These are phyloP conservation scores for Hafferia zeledoni DNA, from an alignment of 2,797 vertebrate genomes.

Conservation along the genomic window DNA sequence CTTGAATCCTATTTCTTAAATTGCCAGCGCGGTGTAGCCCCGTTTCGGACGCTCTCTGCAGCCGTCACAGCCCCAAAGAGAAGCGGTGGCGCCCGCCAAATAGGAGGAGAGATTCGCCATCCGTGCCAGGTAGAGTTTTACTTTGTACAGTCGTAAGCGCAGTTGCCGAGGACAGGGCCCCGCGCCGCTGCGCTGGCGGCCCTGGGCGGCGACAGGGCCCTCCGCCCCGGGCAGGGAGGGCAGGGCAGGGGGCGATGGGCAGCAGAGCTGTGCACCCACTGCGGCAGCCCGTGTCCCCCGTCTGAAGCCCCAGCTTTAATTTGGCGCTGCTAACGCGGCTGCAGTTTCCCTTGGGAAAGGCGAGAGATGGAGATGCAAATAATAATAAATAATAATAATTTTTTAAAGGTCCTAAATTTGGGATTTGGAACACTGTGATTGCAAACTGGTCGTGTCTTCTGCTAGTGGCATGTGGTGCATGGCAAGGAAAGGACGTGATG, in stretches of 20 bases:
- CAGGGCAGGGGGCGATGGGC: not conserved
- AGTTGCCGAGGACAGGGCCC: not conserved
- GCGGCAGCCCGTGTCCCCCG: not conserved
- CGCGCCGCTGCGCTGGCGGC: not conserved
- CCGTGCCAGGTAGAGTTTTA: constrained; percentile 74
- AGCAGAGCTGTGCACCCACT: not conserved
- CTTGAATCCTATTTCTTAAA: constrained; percentile 77
- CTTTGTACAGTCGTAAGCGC: constrained; percentile 54
- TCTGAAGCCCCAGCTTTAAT: not conserved
- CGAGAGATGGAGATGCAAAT: not conserved
- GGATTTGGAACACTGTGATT: not conserved
- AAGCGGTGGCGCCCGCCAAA: constrained; percentile 69
- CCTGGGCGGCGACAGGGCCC: not conserved
- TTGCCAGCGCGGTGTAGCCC: constrained; percentile 74
- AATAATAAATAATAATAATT: not conserved
- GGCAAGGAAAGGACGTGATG: not conserved
- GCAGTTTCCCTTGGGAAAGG: not conserved
- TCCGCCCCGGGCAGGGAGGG: not conserved
- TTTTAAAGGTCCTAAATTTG: not conserved
- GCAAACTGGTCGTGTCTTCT: not conserved
- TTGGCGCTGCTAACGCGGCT: not conserved
- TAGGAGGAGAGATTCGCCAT: constrained; percentile 67
- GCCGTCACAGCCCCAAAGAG: constrained; percentile 67
- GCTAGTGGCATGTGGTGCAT: not conserved
- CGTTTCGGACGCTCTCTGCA: constrained; percentile 74